Evolutionary conservation across 2,113 vertebrate genomes (phyloP).

Genomic region (Origma solitaria): DNA sequence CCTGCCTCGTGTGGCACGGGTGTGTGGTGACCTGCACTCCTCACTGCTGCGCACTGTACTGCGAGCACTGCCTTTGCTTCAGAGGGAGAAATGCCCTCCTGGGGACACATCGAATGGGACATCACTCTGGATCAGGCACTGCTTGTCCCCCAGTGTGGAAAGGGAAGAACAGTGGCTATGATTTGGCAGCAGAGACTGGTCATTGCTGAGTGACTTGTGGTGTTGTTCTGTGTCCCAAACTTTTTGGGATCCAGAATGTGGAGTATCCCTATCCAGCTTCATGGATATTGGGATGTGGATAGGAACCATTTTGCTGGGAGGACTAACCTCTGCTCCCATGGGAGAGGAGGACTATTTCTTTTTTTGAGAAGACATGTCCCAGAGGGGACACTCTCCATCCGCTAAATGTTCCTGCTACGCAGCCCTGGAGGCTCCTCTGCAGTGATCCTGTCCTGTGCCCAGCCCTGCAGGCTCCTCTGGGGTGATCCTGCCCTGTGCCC

Average conservation of each 20-base stretch:
- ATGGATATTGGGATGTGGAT: background rate
- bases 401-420: background rate
- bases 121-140: background rate
- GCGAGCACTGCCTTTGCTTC: background rate
- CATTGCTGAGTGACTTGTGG: background rate
- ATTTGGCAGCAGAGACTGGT: background rate
- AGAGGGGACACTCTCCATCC: background rate
- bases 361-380: background rate
- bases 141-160: background rate
- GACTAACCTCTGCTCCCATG: background rate
- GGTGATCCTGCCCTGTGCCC: background rate
- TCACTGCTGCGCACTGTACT: background rate
- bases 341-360: background rate
- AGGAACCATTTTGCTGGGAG: fast-evolving
- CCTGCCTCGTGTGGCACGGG: fast-evolving
- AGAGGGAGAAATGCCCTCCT: background rate
- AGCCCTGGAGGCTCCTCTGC: background rate
- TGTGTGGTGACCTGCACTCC: fast-evolving
- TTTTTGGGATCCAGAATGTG: background rate
- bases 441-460: background rate
- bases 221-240: background rate
- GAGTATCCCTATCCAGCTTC: background rate
- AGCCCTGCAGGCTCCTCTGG: background rate
- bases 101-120: background rate
- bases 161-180: background rate